A percentile compares a stretch with the other conserved stretches of the same genome.
Evolutionary conservation across 2,888 invertebrate species (phyloP).

Genomic region (Aplocera efformata): DNA sequence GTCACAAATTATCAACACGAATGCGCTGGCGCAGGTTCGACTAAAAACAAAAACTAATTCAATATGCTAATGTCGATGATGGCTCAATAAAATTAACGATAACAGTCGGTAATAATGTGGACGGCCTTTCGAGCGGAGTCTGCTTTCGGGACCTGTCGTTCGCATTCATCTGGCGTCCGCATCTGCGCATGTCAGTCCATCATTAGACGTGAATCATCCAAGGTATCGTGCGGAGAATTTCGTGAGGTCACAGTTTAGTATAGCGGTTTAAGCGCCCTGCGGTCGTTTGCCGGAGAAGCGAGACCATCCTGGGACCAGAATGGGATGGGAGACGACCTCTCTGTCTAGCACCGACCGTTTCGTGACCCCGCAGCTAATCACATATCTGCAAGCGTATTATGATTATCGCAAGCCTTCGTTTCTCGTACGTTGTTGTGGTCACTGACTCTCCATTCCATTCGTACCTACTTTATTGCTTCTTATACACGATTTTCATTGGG

Average conservation of each 20-base stretch:
- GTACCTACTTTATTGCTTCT: slow-evolving; percentile 43
- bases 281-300: slow-evolving; percentile 60
- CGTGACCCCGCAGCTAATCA: slow-evolving; percentile 77
- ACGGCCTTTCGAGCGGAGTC: slow-evolving; percentile 39
- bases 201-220: slow-evolving; percentile 74
- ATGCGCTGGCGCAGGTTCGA: slow-evolving; percentile 31
- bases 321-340: slow-evolving; percentile 48
- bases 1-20: slow-evolving; percentile 38
- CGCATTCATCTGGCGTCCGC: slow-evolving; percentile 65
- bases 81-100: slow-evolving; percentile 56
- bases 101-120: slow-evolving; percentile 42
- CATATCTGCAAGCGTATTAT: slow-evolving; percentile 79
- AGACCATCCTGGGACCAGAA: slow-evolving; percentile 38
- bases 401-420: slow-evolving; percentile 74
- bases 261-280: slow-evolving; percentile 78
- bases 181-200: slow-evolving; percentile 64
- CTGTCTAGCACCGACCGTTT: slow-evolving; percentile 75
- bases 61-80: slow-evolving; percentile 52
- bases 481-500: slow-evolving; percentile 42
- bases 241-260: slow-evolving; percentile 80
- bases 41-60: slow-evolving; percentile 49
- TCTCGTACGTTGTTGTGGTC: slow-evolving; percentile 72
- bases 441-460: slow-evolving; percentile 62
- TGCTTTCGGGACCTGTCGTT: slow-evolving; percentile 46
- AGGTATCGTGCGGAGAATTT: slow-evolving; percentile 74